A percentile compares a stretch with the other conserved stretches of the same genome.
These are phyloP conservation scores for Podotricha telesiphe DNA, from an alignment of 2,888 invertebrate genomes.

Conservation along the genomic window DNA sequence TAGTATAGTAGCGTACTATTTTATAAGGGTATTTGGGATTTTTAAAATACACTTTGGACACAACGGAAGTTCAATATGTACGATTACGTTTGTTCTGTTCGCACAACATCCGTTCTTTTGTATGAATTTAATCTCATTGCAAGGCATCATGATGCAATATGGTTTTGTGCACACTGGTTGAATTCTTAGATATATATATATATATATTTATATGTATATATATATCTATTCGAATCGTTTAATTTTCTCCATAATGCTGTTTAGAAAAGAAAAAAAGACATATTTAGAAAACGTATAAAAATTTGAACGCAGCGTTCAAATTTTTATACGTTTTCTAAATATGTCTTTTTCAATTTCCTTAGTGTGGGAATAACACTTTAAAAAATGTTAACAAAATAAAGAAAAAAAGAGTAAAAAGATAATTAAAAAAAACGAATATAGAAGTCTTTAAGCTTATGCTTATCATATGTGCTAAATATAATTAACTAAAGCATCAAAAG, in stretches of 20 bases:
- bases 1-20: not conserved
- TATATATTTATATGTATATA: constrained; percentile 2
- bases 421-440: not conserved
- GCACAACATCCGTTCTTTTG: constrained; percentile 73
- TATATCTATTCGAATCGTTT: too few relatives aligned
- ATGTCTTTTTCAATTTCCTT: too few relatives aligned
- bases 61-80: constrained; percentile 67
- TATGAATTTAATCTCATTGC: constrained; percentile 57
- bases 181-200: constrained; percentile 42
- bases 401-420: too few relatives aligned
- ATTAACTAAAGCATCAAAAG: not conserved
- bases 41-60: constrained; percentile 20
- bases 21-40: constrained; percentile 8
- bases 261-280: too few relatives aligned
- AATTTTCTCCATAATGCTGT: too few relatives aligned
- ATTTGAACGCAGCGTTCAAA: too few relatives aligned
- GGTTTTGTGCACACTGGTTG: constrained; percentile 41
- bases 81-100: constrained; percentile 60
- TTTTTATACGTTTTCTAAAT: too few relatives aligned
- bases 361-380: too few relatives aligned
- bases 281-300: too few relatives aligned
- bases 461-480: not conserved
- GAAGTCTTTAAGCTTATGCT: too few relatives aligned
- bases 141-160: constrained; percentile 46
- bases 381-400: too few relatives aligned